Evolutionary conservation across 1,140 invertebrate genomes (phyloP).

Genomic region (Zaprionus nigranus): DNA sequence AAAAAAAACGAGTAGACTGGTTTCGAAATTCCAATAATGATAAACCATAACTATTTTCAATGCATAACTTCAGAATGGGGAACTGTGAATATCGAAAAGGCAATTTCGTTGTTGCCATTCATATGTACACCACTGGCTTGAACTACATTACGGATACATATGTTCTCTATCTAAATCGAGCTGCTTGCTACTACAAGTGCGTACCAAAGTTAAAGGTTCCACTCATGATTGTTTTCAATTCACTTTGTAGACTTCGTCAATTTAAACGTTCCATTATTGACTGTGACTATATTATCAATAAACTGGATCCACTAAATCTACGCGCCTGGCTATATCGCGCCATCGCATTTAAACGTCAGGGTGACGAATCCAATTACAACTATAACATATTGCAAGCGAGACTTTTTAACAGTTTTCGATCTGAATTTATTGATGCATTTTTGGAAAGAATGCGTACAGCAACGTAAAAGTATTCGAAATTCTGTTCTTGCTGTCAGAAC

Average conservation of each 20-base stretch:
- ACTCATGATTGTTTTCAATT: neutral
- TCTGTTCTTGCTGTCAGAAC: neutral
- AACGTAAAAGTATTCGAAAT: constrained; percentile 12
- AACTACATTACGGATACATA: constrained; percentile 47
- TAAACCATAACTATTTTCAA: neutral
- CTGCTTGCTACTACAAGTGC: constrained; percentile 51
- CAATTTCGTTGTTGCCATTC: constrained; percentile 27
- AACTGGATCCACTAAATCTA: constrained; percentile 41
- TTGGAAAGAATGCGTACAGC: constrained; percentile 48
- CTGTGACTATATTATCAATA: constrained; percentile 40
- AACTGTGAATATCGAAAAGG: constrained; percentile 47
- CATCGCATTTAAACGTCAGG: constrained; percentile 43
- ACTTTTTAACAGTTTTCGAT: constrained; percentile 18
- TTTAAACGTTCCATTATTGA: constrained; percentile 54
- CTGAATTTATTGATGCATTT: constrained; percentile 50
- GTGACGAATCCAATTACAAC: constrained; percentile 52
- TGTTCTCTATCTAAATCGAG: constrained; percentile 61
- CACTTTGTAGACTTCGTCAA: constrained; percentile 38
- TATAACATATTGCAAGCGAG: constrained; percentile 33
- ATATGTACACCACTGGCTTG: constrained; percentile 47
- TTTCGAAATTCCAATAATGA: neutral
- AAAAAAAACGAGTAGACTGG: too few relatives aligned
- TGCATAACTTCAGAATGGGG: constrained; percentile 25
- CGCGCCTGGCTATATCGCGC: constrained; percentile 63
- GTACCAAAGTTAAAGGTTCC: constrained; percentile 5